Base-by-base conservation (phyloP, 2,888 invertebrate species). In the Eurytoma adleriae region DNA sequence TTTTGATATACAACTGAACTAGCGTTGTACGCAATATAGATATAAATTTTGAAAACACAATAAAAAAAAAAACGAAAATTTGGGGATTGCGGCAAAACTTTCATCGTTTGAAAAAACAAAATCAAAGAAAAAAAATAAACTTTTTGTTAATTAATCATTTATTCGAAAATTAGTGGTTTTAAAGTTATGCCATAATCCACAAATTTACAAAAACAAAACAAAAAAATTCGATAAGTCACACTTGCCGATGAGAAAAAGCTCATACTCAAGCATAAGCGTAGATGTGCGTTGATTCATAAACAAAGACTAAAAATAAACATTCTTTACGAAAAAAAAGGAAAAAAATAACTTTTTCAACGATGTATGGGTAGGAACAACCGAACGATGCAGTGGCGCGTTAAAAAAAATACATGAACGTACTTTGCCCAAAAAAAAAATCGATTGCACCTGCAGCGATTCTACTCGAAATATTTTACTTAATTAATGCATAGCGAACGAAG, bases 161-260 rank as follows among this genome's bases (percentile, higher is more conserved):
- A 61, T 14, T 12, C 10, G 40, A 40, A 40, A 40, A 40, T 40
- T 7, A 7, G 40, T 10, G 40, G 7, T 40, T 40, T 40, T 20
- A 56, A 62, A 56, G 30, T 52, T 69, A 56, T 40, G 16, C 13
- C 40, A 14, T 3, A 52, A n/a, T 48, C 20, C 62, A 13, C 16
- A 24, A 50, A 50, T 57, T 67, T 50, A 5, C 54, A n/a, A 0
- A 12, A 74, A 30, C 40, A 52, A 78, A 40, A 59, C 59, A 52
- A 10, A 59, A 69, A 56, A 68, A 61, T 67, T 68, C 64, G 30
- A 48, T 59, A 56, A 74, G 18, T 75, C n/a, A 68, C 66, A 62
- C 50, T 64, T 64, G 57, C 64, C 27, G 16, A 50, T 64, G 24
- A 48, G 18, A 40, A 67, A 48, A 77, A 57, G 48, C 75, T 74